Base-by-base conservation (phyloP, 2,797 vertebrate genomes). In the Pygocentrus nattereri region DNA sequence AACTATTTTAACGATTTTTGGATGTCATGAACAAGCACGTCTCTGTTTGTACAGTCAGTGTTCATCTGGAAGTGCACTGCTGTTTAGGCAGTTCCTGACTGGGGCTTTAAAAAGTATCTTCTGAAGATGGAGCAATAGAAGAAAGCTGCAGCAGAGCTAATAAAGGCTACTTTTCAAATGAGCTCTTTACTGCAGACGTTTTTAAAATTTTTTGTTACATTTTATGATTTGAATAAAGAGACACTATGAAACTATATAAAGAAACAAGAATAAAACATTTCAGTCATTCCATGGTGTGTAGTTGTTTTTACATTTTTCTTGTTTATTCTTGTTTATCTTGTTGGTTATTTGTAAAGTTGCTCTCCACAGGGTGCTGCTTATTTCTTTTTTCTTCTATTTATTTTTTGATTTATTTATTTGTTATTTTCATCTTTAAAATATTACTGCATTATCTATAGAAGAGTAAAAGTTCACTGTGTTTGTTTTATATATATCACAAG, bases 211-310 rank as follows among this genome's bases (percentile, higher is more conserved):
- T 81, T 72, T 82, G 62, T 61, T 30, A 76, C 62, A 49, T 50
- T 47, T 69, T 18, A 64, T 73, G 19, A 69, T 64, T 85, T 64
- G n/a, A 85, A 64, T 65, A 68, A 81, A 68, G 30, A 49, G 21
- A 30, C 21, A 69, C n/a, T n/a, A n/a, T n/a, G n/a, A 25, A 27
- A 44, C 19, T 5, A 38, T 67, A 47, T 64, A 56, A 49, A 23
- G 41, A 10, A 83, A 76, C 15, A 71, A 70, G 7, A 78, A 82
- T 72, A 61, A 76, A 85, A 59, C 23, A 84, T 56, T 78, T 49
- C 23, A 54, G 23, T 56, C 56, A 31, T 62, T 73, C 12, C 50
- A n/a, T 34, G 59, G 23, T 34, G 50, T 73, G 54, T 21, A 11
- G 67, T 54, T 69, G 13, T 79, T 34, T 79, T 75, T 44, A 11